Evolutionary conservation across 2,797 vertebrate species (phyloP), one percentile per base, ranked within the genome.

Genomic region (Scomberomorus guttatus): DNA sequence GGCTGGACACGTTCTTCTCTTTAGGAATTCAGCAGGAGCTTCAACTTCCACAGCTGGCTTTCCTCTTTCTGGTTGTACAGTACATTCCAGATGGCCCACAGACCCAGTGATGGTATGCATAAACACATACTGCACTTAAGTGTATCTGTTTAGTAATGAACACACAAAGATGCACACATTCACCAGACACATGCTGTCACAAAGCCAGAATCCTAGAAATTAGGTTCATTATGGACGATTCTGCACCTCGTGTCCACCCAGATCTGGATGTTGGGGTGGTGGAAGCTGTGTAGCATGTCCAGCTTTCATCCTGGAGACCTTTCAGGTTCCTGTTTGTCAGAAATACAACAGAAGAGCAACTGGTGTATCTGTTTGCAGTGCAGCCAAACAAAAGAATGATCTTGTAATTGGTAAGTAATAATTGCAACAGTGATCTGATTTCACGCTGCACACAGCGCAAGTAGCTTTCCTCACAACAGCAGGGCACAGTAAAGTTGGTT

Each of bases 41-140:
- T 51, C 8, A 2, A 46, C 48, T 83, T 69, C 58, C 74, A 55
- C 74, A 76, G 77, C 77, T 71, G 80, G 67, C 52, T 42, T 87
- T 77, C 77, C 60, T 50, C 69, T 67, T 29, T 71, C 68, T 72
- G 63, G 37, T 71, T 57, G 75, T 48, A 61, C 65, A 63, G 85
- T 63, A 60, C 57, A n/a, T 63, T 82, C 69, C 90, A 91, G 77
- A 60, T 88, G 89, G 75, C 46, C 65, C 42, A 24, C 86, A 87
- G 78, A 75, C 84, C 58, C 13, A 12, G 2, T 6, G 63, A 39
- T 24, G 73, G 74, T 61, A 75, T 72, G 56, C 73, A 24, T 52
- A 75, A 22, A 68, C 63, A 76, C 76, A 55, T 15, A 65, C 75
- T 42, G 61, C 42, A 42, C 48, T 74, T 52, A 15, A 42, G n/a